Conservation (phyloP, 2,797 vertebrate genomes). For the Tenualosa ilisha region DNA sequence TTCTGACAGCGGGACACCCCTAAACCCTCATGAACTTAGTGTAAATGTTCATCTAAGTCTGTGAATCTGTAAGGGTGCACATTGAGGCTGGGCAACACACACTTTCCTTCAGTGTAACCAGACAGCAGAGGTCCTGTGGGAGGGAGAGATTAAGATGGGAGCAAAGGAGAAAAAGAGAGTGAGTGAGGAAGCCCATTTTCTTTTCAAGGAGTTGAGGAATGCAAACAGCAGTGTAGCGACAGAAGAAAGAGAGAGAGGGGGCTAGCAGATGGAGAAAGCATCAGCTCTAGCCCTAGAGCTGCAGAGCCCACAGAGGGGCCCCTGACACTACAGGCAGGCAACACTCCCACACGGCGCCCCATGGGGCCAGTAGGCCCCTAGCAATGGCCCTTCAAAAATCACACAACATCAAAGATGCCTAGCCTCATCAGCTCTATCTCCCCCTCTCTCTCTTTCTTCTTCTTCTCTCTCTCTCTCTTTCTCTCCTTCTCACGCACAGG, state of each 20-base stretch:
- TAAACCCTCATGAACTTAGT: no score
- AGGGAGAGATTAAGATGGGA: slow-evolving; percentile 34
- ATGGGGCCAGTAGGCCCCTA: neutral
- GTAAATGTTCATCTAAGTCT: no score
- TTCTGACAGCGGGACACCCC: no score
- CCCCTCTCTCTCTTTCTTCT: no score
- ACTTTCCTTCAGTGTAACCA: neutral
- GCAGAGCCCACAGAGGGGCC: neutral
- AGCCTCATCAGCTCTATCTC: neutral
- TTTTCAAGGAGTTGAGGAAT: neutral
- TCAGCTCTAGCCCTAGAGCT: neutral
- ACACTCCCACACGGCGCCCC: neutral
- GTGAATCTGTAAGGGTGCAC: no score
- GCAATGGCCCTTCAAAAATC: neutral
- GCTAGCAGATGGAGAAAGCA: slow-evolving; percentile 35
- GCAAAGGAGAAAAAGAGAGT: neutral
- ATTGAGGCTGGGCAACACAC: neutral
- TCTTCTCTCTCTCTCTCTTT: neutral
- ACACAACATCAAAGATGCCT: neutral
- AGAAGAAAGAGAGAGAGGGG: slow-evolving; percentile 30
- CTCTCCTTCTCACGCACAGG: neutral
- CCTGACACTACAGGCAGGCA: neutral
- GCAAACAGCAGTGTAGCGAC: neutral
- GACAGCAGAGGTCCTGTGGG: slow-evolving; percentile 25
- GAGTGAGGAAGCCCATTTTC: neutral